Percentiles rank a stretch among this genome's conserved stretches.
phyloP scores from a whole-genome alignment of 2,888 invertebrate genomes.

The Idaea biselata region DNA sequence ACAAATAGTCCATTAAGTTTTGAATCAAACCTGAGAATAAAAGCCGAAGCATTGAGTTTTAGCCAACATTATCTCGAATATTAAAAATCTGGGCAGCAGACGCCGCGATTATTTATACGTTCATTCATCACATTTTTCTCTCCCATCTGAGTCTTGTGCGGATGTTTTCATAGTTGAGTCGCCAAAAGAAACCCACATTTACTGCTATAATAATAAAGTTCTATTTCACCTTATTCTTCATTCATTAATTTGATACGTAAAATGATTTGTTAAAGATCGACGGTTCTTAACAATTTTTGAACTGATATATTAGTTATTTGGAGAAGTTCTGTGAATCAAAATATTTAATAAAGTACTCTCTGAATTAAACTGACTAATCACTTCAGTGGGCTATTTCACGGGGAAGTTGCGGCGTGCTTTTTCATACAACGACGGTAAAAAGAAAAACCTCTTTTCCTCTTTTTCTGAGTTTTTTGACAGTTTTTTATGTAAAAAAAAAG shows the following conservation, averaged over 20 bases:
- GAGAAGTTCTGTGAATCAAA: neutral
- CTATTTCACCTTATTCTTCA: slow-evolving; percentile 27
- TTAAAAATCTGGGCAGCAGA: slow-evolving; percentile 48
- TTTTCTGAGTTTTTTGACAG: too few relatives aligned
- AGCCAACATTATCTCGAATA: slow-evolving; percentile 42
- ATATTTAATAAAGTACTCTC: neutral
- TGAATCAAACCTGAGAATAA: neutral
- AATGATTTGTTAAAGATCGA: slow-evolving; percentile 27
- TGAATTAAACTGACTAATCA: neutral
- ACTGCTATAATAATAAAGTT: slow-evolving; percentile 27
- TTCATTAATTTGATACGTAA: slow-evolving; percentile 29
- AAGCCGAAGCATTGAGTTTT: slow-evolving; percentile 15
- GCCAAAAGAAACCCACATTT: slow-evolving; percentile 34
- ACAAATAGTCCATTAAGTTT: neutral
- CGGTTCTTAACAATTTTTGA: neutral
- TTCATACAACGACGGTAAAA: too few relatives aligned
- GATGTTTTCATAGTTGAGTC: slow-evolving; percentile 31
- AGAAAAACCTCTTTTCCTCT: too few relatives aligned
- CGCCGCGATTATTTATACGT: slow-evolving; percentile 54
- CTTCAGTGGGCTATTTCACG: neutral
- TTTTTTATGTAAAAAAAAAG: too few relatives aligned
- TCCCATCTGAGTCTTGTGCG: slow-evolving; percentile 33
- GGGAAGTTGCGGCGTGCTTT: too few relatives aligned
- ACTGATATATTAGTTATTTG: neutral
- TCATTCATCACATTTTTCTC: slow-evolving; percentile 59